A percentile compares a stretch with the other conserved stretches of the same genome.
Evolutionary conservation across 2,888 invertebrate genomes (phyloP).

Genomic region (Luffia ferchaultella): DNA sequence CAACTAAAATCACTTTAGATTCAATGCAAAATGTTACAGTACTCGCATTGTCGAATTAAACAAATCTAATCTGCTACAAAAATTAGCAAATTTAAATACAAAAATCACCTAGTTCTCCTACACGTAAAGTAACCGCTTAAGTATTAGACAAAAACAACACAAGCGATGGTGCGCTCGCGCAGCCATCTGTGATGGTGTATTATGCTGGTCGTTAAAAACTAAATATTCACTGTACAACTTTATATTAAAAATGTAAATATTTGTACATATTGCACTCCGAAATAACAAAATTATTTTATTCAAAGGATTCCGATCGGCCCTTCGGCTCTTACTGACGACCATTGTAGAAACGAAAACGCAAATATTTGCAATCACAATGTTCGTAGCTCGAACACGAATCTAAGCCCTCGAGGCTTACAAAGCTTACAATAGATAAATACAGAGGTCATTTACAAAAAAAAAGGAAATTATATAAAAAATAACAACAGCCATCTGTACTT

Average conservation of each 20-base stretch:
- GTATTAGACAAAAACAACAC: slow-evolving; percentile 59
- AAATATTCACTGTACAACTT: slow-evolving; percentile 60
- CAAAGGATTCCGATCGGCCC: slow-evolving; percentile 18
- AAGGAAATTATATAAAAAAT: slow-evolving; percentile 66
- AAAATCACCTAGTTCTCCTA: slow-evolving; percentile 57
- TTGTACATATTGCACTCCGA: slow-evolving; percentile 79
- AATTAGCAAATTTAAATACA: slow-evolving; percentile 65
- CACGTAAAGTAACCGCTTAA: slow-evolving; percentile 61
- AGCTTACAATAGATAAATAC: slow-evolving; percentile 63
- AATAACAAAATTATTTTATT: slow-evolving; percentile 53
- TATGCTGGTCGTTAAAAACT: slow-evolving; percentile 50
- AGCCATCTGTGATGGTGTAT: slow-evolving; percentile 46
- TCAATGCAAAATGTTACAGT: slow-evolving; percentile 66
- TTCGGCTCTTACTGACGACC: slow-evolving; percentile 22
- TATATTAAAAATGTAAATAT: slow-evolving; percentile 69
- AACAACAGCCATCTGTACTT: slow-evolving; percentile 68
- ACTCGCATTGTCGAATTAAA: slow-evolving; percentile 57
- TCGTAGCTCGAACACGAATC: slow-evolving; percentile 58
- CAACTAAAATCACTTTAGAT: slow-evolving; percentile 65
- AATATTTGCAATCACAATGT: slow-evolving; percentile 59
- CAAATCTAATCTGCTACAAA: slow-evolving; percentile 65
- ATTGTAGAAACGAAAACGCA: slow-evolving; percentile 51
- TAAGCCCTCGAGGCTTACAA: slow-evolving; percentile 62
- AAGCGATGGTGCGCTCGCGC: slow-evolving; percentile 30
- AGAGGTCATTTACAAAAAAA: slow-evolving; percentile 65